Percentiles rank a stretch among this genome's conserved stretches.
These are phyloP conservation scores for Ooceraea biroi DNA, from an alignment of 1,140 invertebrate genomes.

Conservation along the genomic window DNA sequence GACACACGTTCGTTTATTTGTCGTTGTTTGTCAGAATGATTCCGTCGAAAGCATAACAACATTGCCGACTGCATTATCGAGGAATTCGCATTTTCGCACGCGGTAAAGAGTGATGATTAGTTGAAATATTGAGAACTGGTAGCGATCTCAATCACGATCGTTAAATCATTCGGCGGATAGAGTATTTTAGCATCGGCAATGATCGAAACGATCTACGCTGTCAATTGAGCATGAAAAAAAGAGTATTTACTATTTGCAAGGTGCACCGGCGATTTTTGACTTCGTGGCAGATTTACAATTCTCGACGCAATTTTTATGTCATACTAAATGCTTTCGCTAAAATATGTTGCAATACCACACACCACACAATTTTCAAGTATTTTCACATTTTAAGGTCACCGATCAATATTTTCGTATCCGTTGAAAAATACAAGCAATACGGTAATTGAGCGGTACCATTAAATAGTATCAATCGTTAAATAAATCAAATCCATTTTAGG, in stretches of 20 bases:
- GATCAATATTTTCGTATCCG: conserved; percentile 62
- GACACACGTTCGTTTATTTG: conserved; percentile 67
- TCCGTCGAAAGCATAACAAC: conserved; percentile 58
- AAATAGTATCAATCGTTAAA: background rate
- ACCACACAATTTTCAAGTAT: background rate
- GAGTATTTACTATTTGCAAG: conserved; percentile 21
- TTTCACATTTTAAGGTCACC: background rate
- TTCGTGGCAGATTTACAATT: conserved; percentile 6
- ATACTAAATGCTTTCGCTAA: background rate
- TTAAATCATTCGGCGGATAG: conserved; percentile 40
- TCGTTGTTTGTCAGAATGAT: conserved; percentile 70
- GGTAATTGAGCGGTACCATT: background rate
- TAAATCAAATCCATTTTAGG: background rate
- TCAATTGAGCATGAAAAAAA: too few relatives aligned
- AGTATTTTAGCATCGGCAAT: too few relatives aligned
- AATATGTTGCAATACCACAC: background rate
- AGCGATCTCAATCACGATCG: conserved; percentile 49
- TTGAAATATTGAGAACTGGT: conserved; percentile 46
- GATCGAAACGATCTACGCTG: too few relatives aligned
- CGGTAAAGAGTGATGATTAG: conserved; percentile 46
- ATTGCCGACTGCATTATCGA: conserved; percentile 42
- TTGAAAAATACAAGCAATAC: conserved; percentile 3
- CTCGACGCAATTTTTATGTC: background rate
- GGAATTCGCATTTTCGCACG: conserved; percentile 35
- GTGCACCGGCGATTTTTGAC: conserved; percentile 18